A percentile compares a stretch with the other conserved stretches of the same genome.
Conservation (phyloP, 2,888 invertebrate species). For the Tanaodytes sp. region DNA sequence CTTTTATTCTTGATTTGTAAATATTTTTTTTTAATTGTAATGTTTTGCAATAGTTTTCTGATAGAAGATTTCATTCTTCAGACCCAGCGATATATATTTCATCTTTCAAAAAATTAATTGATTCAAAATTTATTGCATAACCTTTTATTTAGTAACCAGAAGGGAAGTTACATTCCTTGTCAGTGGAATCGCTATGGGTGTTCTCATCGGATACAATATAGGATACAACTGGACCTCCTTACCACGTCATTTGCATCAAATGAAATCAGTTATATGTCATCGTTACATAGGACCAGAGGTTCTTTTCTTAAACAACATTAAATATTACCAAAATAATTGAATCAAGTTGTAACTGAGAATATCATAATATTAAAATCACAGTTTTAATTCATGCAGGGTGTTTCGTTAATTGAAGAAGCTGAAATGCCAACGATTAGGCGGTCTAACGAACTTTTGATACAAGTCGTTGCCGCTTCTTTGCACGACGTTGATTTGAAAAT, state of each 20-base stretch:
- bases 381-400: constrained; percentile 70
- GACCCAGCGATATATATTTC: too few relatives aligned
- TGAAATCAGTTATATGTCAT: constrained; percentile 74
- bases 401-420: constrained; percentile 75
- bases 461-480: constrained; percentile 78
- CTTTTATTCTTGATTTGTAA: neutral
- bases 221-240: constrained; percentile 66
- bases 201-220: constrained; percentile 71
- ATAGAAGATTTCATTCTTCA: too few relatives aligned
- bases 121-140: too few relatives aligned
- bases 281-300: constrained; percentile 74
- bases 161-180: constrained; percentile 72
- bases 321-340: neutral
- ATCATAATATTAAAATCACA: neutral
- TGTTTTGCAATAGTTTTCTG: too few relatives aligned
- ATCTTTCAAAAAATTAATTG: too few relatives aligned
- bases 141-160: constrained; percentile 67
- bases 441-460: constrained; percentile 76
- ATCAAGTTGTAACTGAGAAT: neutral
- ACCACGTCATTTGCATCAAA: constrained; percentile 69
- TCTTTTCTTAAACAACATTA: constrained; percentile 29
- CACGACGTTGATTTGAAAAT: constrained; percentile 77
- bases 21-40: constrained; percentile 4
- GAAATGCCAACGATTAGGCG: constrained; percentile 74
- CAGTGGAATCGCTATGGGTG: constrained; percentile 72